Evolutionary conservation across 2,797 vertebrate genomes (phyloP), one percentile per base, ranked within the genome.

Genomic region (Sebastes minor): DNA sequence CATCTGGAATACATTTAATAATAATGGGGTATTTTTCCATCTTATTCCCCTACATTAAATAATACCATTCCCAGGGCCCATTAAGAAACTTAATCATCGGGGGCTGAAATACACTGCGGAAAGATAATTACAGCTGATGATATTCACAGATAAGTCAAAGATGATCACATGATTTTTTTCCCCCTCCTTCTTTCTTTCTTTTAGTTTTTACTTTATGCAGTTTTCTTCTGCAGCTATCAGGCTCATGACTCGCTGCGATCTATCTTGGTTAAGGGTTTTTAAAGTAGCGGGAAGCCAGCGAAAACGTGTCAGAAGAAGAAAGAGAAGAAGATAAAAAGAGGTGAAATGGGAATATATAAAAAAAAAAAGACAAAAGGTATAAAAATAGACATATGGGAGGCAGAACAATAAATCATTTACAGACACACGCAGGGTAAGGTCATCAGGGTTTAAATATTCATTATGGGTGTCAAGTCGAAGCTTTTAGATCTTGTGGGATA

Each of bases 391-490:
- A 71, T 46, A 66, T 52, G 76, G 70, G 66, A 78, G 72, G 75
- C 71, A 62, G 82, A 86, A 90, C 52, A 75, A 89, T 93, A 80
- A 91, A 92, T 93, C 84, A 92, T 92, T 92, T 71, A 93, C 73
- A 83, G 81, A 79, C 68, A 53, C 49, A 60, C 12, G 77, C 80
- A 62, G 71, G 62, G 68, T 76, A 78, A 85, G 91, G 91, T 92
- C 90, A 89, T 83, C 74, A 69, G 63, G 73, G 87, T 90, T 93
- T 92, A 92, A 93, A 93, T 85, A 91, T 94, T 94, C 88, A 94
- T 93, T 84, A 90, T 63, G 76, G 79, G 88, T 91, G 89, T 91
- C 84, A 85, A 91, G 86, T 81, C 81, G 2, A 88, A 87, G 84
- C 88, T 90, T 92, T 92, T 82, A 91, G 84, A 82, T 89, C 76